Percentiles rank a stretch among this genome's conserved stretches.
phyloP scores from a whole-genome alignment of 1,140 invertebrate species.

The Listronotus bonariensis region DNA sequence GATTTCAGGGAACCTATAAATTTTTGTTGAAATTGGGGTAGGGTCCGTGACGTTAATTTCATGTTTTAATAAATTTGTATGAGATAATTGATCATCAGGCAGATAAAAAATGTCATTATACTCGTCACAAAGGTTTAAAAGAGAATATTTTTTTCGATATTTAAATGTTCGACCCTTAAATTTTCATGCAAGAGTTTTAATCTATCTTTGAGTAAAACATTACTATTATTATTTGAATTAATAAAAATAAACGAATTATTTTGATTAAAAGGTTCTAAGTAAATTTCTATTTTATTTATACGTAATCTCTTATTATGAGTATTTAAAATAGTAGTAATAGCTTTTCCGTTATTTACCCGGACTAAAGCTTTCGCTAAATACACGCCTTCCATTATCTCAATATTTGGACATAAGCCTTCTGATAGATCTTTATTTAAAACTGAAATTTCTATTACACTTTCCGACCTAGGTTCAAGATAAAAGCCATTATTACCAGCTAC shows the following conservation, averaged over 20 bases:
- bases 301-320: neutral
- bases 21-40: slow-evolving; percentile 46
- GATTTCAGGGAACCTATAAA: slow-evolving; percentile 50
- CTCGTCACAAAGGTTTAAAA: slow-evolving; percentile 30
- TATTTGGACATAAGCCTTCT: slow-evolving; percentile 29
- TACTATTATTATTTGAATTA: neutral
- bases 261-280: slow-evolving; percentile 27
- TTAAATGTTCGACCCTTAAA: slow-evolving; percentile 39
- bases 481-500: slow-evolving; percentile 3
- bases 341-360: slow-evolving; percentile 22
- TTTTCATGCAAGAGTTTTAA: slow-evolving; percentile 22
- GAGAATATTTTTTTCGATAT: slow-evolving; percentile 32
- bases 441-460: slow-evolving; percentile 28
- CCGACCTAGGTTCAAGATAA: slow-evolving; percentile 16
- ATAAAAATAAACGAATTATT: neutral
- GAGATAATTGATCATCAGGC: slow-evolving; percentile 33
- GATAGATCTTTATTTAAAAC: slow-evolving; percentile 28
- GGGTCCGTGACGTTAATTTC: slow-evolving; percentile 42
- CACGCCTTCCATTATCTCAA: slow-evolving; percentile 32
- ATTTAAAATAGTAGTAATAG: slow-evolving; percentile 38
- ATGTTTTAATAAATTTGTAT: slow-evolving; percentile 39
- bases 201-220: neutral
- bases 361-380: slow-evolving; percentile 29
- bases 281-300: slow-evolving; percentile 8
- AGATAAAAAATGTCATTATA: slow-evolving; percentile 45